phyloP scores from a whole-genome alignment of 2,797 vertebrate genomes.

The Phataginus tricuspis region DNA sequence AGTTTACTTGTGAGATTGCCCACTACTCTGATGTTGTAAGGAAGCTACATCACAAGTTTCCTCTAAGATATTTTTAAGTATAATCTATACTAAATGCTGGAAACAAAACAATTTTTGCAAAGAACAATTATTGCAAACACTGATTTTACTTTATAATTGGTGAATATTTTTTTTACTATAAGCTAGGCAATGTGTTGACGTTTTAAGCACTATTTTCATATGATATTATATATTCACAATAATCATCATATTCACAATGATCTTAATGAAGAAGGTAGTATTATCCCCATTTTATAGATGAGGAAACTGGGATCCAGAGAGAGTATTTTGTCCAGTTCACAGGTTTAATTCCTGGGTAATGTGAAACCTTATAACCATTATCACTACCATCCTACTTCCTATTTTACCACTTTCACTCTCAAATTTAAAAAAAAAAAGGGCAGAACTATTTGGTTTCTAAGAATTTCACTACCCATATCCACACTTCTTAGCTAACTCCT shows the following conservation, averaged over 20 bases:
- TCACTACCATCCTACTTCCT: not conserved
- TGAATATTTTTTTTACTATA: conserved; percentile 17
- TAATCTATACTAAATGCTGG: not conserved
- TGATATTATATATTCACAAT: not conserved
- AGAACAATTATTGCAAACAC: not conserved
- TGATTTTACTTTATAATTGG: conserved; percentile 13
- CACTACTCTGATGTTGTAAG: not conserved
- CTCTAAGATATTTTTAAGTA: conserved; percentile 15
- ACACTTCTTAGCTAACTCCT: not conserved
- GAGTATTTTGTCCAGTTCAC: not conserved
- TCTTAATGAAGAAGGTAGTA: not conserved
- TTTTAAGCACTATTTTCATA: conserved; percentile 46
- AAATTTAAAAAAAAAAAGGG: not conserved
- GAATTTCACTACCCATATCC: conserved; percentile 8
- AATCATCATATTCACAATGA: conserved; percentile 2
- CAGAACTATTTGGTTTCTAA: not conserved
- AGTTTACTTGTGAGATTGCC: not conserved
- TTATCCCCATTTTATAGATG: not conserved
- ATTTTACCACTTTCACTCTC: not conserved
- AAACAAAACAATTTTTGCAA: not conserved
- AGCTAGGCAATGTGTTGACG: not conserved
- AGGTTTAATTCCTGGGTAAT: not conserved
- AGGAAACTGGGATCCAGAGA: not conserved
- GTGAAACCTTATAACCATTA: not conserved
- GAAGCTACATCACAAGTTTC: not conserved